Conservation (phyloP, 2,113 vertebrate genomes). For the Eudyptes chrysolophus region DNA sequence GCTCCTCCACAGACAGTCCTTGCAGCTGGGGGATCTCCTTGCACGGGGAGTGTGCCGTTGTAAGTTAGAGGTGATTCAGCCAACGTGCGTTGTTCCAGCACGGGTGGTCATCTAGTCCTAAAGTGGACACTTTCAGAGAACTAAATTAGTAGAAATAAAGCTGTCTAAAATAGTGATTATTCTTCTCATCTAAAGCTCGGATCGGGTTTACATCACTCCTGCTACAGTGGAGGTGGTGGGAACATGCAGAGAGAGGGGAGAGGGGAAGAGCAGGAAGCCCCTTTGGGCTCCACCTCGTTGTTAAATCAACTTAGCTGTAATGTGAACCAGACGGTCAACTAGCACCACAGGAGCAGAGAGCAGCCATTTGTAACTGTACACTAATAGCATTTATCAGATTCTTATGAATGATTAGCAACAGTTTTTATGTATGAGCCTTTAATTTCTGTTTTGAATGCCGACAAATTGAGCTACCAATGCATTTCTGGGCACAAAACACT, state of each 20-base stretch:
- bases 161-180: neutral
- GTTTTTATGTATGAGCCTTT: neutral
- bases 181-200: neutral
- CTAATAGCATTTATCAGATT: neutral
- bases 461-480: neutral
- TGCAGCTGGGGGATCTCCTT: neutral
- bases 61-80: neutral
- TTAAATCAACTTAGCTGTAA: neutral
- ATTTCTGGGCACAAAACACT: neutral
- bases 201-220: neutral
- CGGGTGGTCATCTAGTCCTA: neutral
- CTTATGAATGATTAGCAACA: neutral
- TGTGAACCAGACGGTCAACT: neutral
- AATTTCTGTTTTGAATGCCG: neutral
- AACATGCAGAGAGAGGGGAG: neutral
- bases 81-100: neutral
- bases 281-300: neutral
- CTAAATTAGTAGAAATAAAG: neutral
- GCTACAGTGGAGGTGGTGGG: neutral
- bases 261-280: neutral
- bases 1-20: neutral
- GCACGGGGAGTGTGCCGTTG: accelerated
- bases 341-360: neutral
- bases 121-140: neutral
- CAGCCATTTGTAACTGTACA: neutral